phyloP scores from a whole-genome alignment of 2,888 invertebrate species.

The Cactoblastis cactorum region DNA sequence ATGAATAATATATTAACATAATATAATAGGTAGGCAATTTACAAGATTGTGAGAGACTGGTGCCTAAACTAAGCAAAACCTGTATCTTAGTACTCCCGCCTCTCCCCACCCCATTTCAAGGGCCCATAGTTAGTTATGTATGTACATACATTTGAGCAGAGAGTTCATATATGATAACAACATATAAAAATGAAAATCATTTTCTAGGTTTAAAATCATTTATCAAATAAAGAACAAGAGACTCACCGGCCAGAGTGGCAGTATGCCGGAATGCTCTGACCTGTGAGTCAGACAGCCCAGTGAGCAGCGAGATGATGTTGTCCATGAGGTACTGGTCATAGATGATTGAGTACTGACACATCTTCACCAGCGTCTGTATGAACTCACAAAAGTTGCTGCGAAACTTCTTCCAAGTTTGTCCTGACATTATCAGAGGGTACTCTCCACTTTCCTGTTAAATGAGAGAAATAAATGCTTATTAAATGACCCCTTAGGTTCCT shows the following conservation, averaged over 20 bases:
- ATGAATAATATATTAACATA: too few relatives aligned
- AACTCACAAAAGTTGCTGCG: slow-evolving; percentile 97
- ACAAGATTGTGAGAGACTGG: too few relatives aligned
- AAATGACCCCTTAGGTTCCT: too few relatives aligned
- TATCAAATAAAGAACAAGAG: not conserved
- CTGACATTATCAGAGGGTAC: slow-evolving; percentile 98
- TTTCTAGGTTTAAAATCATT: not conserved
- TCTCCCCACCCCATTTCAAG: too few relatives aligned
- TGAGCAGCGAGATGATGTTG: slow-evolving; percentile 97
- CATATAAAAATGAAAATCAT: too few relatives aligned
- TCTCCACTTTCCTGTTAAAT: slow-evolving; percentile 93
- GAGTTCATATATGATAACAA: too few relatives aligned
- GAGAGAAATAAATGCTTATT: not conserved
- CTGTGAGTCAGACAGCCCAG: slow-evolving; percentile 98
- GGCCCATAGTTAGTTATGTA: too few relatives aligned
- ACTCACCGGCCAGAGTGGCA: slow-evolving; percentile 90
- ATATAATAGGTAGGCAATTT: too few relatives aligned
- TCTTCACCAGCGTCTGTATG: slow-evolving; percentile 96
- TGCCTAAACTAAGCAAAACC: too few relatives aligned
- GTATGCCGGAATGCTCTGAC: slow-evolving; percentile 96
- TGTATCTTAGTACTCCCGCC: too few relatives aligned
- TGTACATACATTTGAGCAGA: too few relatives aligned
- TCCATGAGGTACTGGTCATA: slow-evolving; percentile 99
- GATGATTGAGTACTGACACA: slow-evolving; percentile 99
- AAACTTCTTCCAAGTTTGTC: slow-evolving; percentile 98